Percentiles rank a stretch among this genome's conserved stretches.
phyloP scores from a whole-genome alignment of 2,797 vertebrate species.

The Pachyuromys duprasi region DNA sequence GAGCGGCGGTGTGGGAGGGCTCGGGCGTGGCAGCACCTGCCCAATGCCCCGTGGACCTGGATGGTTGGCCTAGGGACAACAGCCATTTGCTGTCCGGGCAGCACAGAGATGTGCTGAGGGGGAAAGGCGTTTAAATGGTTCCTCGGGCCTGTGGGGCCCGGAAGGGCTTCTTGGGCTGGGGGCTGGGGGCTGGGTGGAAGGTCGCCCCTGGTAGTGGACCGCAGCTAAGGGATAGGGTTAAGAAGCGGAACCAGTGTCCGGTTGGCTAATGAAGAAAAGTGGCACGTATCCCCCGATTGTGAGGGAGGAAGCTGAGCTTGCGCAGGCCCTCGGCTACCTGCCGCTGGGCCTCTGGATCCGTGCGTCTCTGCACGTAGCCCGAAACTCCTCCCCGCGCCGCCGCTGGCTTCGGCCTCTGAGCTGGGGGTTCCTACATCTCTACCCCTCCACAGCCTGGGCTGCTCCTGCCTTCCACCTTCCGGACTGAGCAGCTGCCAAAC shows the following conservation, averaged over 20 bases:
- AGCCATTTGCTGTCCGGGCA: background rate
- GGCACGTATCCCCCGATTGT: background rate
- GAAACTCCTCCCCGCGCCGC: slow-evolving; percentile 54
- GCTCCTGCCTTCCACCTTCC: background rate
- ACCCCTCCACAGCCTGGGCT: background rate
- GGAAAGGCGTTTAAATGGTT: background rate
- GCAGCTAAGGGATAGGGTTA: background rate
- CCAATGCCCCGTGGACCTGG: background rate
- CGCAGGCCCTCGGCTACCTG: slow-evolving; percentile 27
- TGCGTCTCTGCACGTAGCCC: slow-evolving; percentile 77
- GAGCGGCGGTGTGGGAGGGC: background rate
- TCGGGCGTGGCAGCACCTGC: slow-evolving; percentile 7
- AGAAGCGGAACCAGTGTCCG: background rate
- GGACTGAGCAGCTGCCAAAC: background rate
- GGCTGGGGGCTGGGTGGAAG: background rate
- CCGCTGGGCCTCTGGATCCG: background rate
- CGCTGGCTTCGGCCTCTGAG: background rate
- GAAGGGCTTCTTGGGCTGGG: background rate
- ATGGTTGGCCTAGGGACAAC: background rate
- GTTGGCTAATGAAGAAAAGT: background rate
- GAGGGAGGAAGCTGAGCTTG: background rate
- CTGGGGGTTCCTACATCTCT: background rate
- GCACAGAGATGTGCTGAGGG: background rate
- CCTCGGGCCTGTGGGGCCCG: background rate
- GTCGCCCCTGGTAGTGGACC: background rate